Evolutionary conservation across 2,888 invertebrate species (phyloP).

Genomic region (Neoaliturus tenellus): DNA sequence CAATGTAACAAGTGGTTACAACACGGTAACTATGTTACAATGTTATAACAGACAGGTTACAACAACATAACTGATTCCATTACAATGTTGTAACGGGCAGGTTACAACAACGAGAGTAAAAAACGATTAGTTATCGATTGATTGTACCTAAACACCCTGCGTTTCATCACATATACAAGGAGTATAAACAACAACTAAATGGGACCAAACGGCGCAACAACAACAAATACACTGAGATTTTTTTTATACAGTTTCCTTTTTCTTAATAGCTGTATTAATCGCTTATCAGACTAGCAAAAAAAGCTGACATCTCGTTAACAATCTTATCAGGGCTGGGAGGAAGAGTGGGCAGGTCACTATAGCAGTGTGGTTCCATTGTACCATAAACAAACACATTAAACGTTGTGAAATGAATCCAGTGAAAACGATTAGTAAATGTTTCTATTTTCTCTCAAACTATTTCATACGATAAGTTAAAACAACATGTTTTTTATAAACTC

Average conservation of each 20-base stretch:
- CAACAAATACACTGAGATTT: constrained; percentile 48
- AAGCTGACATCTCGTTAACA: background rate
- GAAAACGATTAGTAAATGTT: too few species aligned
- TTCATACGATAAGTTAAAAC: too few species aligned
- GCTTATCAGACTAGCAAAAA: background rate
- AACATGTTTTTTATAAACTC: too few species aligned
- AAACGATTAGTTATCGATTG: constrained; percentile 54
- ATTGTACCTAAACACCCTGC: constrained; percentile 58
- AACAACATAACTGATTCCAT: constrained; percentile 1
- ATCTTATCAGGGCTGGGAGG: background rate
- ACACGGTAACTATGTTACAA: background rate
- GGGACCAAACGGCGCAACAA: constrained; percentile 43
- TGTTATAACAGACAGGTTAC: constrained; percentile 12
- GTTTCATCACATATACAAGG: constrained; percentile 52
- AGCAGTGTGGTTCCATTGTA: background rate
- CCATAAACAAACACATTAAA: too few species aligned
- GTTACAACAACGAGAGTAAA: constrained; percentile 57
- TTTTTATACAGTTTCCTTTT: constrained; percentile 47
- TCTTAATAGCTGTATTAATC: constrained; percentile 20
- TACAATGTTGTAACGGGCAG: constrained; percentile 29
- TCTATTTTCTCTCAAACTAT: too few species aligned
- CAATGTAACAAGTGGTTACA: constrained; percentile 27
- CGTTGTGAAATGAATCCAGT: too few species aligned
- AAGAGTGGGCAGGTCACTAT: background rate
- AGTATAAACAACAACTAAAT: constrained; percentile 29